phyloP scores from a whole-genome alignment of 2,888 invertebrate species.

The Brenthis hecate region DNA sequence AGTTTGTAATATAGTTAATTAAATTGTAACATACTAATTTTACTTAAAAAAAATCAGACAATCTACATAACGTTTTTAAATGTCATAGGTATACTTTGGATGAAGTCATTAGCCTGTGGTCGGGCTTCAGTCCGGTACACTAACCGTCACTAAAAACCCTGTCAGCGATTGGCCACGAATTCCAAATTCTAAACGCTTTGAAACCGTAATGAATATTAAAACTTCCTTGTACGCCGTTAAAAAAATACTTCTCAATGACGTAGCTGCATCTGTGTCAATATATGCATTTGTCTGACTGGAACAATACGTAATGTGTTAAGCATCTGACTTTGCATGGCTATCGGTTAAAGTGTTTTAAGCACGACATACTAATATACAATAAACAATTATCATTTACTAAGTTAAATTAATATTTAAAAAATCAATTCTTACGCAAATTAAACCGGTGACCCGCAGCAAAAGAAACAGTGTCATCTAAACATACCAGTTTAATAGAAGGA shows the following conservation, averaged over 20 bases:
- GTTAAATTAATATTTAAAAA: too few species aligned
- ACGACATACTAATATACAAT: too few species aligned
- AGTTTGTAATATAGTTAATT: too few species aligned
- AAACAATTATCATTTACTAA: too few species aligned
- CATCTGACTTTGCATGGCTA: background rate
- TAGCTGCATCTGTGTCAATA: constrained; percentile 67
- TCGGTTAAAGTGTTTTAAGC: background rate
- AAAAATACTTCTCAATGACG: constrained; percentile 56
- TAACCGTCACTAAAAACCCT: constrained; percentile 22
- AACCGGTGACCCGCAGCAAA: too few species aligned
- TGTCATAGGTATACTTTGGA: background rate
- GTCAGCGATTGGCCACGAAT: constrained; percentile 46
- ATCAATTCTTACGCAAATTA: too few species aligned
- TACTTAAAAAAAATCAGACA: background rate
- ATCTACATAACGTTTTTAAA: background rate
- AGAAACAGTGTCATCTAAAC: too few species aligned
- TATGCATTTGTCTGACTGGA: constrained; percentile 1
- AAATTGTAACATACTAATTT: background rate
- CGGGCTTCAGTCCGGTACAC: background rate
- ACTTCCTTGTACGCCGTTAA: constrained; percentile 52
- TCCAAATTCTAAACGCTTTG: constrained; percentile 56
- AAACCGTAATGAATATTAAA: constrained; percentile 60
- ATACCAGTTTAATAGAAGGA: too few species aligned
- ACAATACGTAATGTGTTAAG: background rate
- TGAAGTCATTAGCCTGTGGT: background rate